phyloP scores from a whole-genome alignment of 2,113 vertebrate genomes.

The Rhinolophus sinicus region DNA sequence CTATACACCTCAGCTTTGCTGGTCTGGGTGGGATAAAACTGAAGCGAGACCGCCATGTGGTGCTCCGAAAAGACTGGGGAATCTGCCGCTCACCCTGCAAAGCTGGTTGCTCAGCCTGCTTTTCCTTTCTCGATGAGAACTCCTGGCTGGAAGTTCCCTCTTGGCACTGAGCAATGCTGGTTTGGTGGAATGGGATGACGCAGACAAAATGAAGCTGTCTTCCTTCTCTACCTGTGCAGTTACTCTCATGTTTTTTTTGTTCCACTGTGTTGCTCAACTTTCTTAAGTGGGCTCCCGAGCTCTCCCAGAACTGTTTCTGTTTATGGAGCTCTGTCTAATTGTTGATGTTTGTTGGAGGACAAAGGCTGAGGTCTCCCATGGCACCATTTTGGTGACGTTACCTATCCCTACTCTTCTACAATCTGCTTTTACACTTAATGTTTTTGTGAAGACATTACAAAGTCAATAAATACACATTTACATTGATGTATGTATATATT shows the following conservation, averaged over 20 bases:
- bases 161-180: too few species aligned
- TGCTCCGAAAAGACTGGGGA: neutral
- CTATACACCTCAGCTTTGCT: neutral
- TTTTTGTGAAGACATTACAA: conserved; percentile 4
- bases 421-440: neutral
- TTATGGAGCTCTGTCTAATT: neutral
- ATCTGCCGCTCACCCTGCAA: neutral
- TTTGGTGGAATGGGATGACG: too few species aligned
- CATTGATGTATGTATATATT: neutral
- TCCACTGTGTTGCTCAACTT: neutral
- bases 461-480: neutral
- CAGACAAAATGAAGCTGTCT: neutral
- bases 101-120: neutral
- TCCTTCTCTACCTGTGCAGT: neutral
- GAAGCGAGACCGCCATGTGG: neutral
- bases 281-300: neutral
- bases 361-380: neutral
- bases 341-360: neutral
- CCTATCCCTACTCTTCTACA: neutral
- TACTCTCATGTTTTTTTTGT: neutral
- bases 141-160: neutral
- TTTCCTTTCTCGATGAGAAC: neutral
- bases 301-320: neutral
- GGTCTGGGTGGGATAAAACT: neutral
- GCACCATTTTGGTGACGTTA: neutral